Base-by-base conservation (phyloP, 2,797 vertebrate genomes). In the Pelobates cultripes region DNA sequence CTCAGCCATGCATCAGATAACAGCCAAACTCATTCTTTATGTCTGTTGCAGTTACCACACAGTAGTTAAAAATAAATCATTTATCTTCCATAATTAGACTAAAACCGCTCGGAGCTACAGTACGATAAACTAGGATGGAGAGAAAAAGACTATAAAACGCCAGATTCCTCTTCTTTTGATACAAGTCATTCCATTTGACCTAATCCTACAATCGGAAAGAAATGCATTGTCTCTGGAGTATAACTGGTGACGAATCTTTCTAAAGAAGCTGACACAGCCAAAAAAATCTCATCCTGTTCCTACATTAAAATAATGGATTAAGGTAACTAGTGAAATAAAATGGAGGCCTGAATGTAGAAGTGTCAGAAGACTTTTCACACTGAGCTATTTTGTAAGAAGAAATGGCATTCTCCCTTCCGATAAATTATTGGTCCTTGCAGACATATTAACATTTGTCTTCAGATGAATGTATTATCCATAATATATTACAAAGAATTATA, bases 51-150 rank as follows among this genome's bases (percentile, higher is more conserved):
- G 28, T 40, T 17, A 40, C 43, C 60, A 66, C 28, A 68, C 70
- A 51, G 44, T 73, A 51, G 15, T 67, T 80, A 73, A 43, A 79
- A 80, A 44, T 70, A 80, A 80, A 80, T 73, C 28, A 80, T 80
- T 73, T 80, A 57, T 80, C 60, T 80, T 80, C 51, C 41, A 67
- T 80, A 80, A 80, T 80, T 73, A 80, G 78, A 69, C 10, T 14
- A 44, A 73, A 73, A 73, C 44, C 8, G 77, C 77, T 79, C 12
- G 28, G 43, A 80, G 70, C 45, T 67, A 53, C 73, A 73, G 64
- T 9, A 72, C 63, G 63, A 73, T 73, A 43, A 51, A 73, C 51
- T 80, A 73, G 41, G 70, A 64, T 55, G 28, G 78, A 80, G 51
- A 73, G 63, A 53, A 73, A 68, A 43, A 51, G 41, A 80, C 78